A percentile compares a stretch with the other conserved stretches of the same genome.
phyloP scores from a whole-genome alignment of 1,140 invertebrate species.

The Macrosteles quadrilineatus region DNA sequence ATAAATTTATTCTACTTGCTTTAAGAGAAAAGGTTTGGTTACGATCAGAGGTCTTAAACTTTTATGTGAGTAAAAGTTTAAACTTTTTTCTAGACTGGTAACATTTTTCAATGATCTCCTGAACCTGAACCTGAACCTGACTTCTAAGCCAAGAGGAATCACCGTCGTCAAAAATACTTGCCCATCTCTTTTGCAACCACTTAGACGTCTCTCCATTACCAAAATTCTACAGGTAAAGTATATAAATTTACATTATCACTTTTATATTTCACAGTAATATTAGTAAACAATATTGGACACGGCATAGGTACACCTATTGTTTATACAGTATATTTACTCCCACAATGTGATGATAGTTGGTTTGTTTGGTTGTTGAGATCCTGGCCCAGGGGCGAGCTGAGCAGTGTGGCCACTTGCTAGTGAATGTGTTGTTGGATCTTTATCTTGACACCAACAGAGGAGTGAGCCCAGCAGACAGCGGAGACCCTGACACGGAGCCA shows the following conservation, averaged over 20 bases:
- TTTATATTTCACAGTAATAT: too few relatives aligned
- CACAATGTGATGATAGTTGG: neutral
- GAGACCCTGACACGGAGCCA: slow-evolving; percentile 13
- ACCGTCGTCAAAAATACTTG: slow-evolving; percentile 42
- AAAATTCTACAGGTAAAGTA: slow-evolving; percentile 41
- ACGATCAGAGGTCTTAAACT: too few relatives aligned
- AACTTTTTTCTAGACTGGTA: slow-evolving; percentile 40
- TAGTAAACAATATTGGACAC: too few relatives aligned
- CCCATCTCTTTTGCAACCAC: slow-evolving; percentile 39
- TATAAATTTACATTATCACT: too few relatives aligned
- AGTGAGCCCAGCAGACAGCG: neutral
- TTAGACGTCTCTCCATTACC: slow-evolving; percentile 41
- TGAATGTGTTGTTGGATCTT: slow-evolving; percentile 40
- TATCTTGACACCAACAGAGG: neutral
- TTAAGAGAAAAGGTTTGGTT: too few relatives aligned
- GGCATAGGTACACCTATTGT: too few relatives aligned
- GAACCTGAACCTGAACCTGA: slow-evolving; percentile 26
- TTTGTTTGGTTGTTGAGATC: slow-evolving; percentile 29
- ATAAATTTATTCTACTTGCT: too few relatives aligned
- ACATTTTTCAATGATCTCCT: slow-evolving; percentile 40
- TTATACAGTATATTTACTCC: too few relatives aligned
- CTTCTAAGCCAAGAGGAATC: slow-evolving; percentile 33
- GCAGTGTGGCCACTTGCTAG: slow-evolving; percentile 39
- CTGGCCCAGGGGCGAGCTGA: slow-evolving; percentile 42
- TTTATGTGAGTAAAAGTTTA: too few relatives aligned